phyloP scores from a whole-genome alignment of 1,140 invertebrate species.

The Hylyphantes graminicola region DNA sequence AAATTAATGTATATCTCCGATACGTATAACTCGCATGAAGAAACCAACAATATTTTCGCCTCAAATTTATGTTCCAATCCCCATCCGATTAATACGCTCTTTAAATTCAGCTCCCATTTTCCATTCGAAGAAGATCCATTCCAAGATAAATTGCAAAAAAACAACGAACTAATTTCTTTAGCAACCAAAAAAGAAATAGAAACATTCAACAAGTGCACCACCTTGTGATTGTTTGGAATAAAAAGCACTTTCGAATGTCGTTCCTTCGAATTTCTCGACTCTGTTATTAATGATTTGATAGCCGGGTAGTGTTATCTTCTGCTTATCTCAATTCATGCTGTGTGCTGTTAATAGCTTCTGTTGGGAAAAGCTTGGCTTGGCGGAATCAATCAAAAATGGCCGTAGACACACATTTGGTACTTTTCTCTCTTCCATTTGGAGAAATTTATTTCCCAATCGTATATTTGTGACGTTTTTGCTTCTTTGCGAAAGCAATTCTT shows the following conservation, averaged over 20 bases:
- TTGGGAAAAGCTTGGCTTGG: neutral
- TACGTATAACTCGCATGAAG: too few relatives aligned
- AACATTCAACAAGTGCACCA: neutral
- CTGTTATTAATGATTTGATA: conserved; percentile 51
- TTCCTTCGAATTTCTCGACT: conserved; percentile 49
- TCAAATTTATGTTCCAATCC: neutral
- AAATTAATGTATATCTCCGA: too few relatives aligned
- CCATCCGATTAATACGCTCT: neutral
- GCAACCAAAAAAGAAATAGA: conserved; percentile 1
- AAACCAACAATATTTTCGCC: neutral
- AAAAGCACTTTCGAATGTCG: conserved; percentile 22
- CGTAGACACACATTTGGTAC: neutral
- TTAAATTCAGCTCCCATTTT: conserved; percentile 4
- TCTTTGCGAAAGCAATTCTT: too few relatives aligned
- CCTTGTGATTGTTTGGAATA: conserved; percentile 19
- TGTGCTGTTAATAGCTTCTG: conserved; percentile 50
- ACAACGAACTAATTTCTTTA: conserved; percentile 10
- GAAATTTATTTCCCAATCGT: too few relatives aligned
- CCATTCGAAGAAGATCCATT: conserved; percentile 6
- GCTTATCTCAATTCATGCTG: conserved; percentile 51
- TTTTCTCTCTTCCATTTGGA: too few relatives aligned
- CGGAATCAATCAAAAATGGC: conserved; percentile 38
- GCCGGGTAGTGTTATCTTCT: conserved; percentile 30
- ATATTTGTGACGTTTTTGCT: too few relatives aligned
- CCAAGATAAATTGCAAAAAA: conserved; percentile 11